Evolutionary conservation across 2,888 invertebrate genomes (phyloP).

Genomic region (Pherbina coryleti): DNA sequence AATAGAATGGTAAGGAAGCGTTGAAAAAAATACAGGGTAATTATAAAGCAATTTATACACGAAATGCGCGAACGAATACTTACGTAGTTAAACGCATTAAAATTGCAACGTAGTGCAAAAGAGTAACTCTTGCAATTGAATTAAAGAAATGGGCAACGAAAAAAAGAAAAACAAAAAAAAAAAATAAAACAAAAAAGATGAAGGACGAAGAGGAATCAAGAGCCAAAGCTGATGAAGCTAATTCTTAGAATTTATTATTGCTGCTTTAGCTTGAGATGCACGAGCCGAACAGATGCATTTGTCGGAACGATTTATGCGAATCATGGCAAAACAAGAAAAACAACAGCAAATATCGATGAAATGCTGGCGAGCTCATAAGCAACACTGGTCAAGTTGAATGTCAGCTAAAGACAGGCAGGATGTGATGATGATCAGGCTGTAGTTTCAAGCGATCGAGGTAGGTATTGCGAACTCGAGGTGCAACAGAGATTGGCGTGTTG

Average conservation of each 20-base stretch:
- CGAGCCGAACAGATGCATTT: not conserved
- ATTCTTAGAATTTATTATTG: not conserved
- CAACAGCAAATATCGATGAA: too few species aligned
- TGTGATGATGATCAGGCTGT: too few species aligned
- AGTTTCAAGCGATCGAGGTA: not conserved
- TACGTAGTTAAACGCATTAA: conserved; percentile 6
- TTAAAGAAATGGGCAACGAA: not conserved
- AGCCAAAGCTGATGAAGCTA: not conserved
- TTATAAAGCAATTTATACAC: conserved; percentile 62
- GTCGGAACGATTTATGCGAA: not conserved
- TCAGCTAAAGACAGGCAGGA: too few species aligned
- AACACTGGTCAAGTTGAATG: too few species aligned
- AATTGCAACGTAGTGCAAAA: not conserved
- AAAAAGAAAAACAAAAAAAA: not conserved
- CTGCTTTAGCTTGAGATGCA: not conserved
- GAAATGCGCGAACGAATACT: conserved; percentile 39
- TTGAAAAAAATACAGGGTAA: conserved; percentile 47
- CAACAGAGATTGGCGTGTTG: not conserved
- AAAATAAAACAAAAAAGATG: not conserved
- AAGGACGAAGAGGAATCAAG: not conserved
- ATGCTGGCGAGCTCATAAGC: too few species aligned
- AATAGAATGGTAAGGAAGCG: not conserved
- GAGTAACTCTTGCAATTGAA: not conserved
- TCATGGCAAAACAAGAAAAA: not conserved
- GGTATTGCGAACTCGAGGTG: not conserved